Percentiles rank a stretch among this genome's conserved stretches.
Evolutionary conservation across 2,797 vertebrate genomes (phyloP).

Genomic region (Neosilurus mollespiculum): DNA sequence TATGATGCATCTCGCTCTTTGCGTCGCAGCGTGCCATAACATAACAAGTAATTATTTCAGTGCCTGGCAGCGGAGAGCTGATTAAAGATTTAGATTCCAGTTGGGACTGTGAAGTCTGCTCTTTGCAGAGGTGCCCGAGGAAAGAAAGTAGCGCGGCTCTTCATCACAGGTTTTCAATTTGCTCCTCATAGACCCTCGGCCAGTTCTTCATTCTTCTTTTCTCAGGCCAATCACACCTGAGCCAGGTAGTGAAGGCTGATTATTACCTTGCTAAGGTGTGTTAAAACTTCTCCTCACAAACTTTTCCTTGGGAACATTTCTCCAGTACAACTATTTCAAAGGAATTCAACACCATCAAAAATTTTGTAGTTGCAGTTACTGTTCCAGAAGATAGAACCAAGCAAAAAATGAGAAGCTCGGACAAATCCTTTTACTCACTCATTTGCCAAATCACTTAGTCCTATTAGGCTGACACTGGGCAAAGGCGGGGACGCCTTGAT

Average conservation of each 20-base stretch:
- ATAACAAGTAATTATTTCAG: constrained; percentile 72
- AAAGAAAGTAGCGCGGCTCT: constrained; percentile 40
- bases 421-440: no score
- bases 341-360: neutral
- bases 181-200: constrained; percentile 9
- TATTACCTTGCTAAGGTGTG: constrained; percentile 3
- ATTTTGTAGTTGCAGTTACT: neutral
- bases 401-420: no score
- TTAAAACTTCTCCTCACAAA: neutral
- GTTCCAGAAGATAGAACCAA: no score
- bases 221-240: constrained; percentile 9
- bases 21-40: constrained; percentile 58
- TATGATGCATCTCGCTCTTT: constrained; percentile 47
- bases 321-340: neutral
- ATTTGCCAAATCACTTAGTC: no score
- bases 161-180: constrained; percentile 16
- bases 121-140: constrained; percentile 50
- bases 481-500: no score
- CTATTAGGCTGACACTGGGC: no score
- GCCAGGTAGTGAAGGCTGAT: neutral
- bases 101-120: constrained; percentile 59
- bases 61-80: constrained; percentile 66
- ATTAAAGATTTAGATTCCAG: constrained; percentile 73
- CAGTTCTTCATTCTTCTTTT: neutral
- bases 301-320: neutral